Percentiles rank a stretch among this genome's conserved stretches.
Evolutionary conservation across 1,140 invertebrate species (phyloP).

Genomic region (Amyelois transitella): DNA sequence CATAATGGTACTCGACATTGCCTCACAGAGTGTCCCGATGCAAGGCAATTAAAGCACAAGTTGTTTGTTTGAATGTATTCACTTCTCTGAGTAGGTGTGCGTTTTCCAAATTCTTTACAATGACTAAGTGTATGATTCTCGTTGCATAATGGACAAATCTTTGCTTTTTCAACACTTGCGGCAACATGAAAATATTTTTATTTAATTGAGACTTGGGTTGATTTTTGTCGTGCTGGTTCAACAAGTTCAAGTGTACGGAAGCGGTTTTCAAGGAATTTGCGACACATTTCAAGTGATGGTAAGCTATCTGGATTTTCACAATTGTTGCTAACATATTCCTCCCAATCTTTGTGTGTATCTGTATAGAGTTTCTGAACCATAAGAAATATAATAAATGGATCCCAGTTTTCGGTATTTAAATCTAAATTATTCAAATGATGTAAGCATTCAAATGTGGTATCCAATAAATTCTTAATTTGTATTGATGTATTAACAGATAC

Average conservation of each 20-base stretch:
- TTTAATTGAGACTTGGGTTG: not conserved
- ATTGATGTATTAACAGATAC: constrained; percentile 12
- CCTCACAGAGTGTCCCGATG: too few relatives aligned
- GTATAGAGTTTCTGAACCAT: constrained; percentile 31
- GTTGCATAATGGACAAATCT: not conserved
- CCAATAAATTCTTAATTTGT: constrained; percentile 36
- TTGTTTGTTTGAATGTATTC: too few relatives aligned
- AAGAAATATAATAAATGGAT: constrained; percentile 34
- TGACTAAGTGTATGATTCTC: constrained; percentile 7
- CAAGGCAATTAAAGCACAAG: too few relatives aligned
- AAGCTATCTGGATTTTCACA: constrained; percentile 15
- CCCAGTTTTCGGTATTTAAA: constrained; percentile 33
- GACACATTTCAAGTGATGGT: constrained; percentile 13
- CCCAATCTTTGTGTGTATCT: constrained; percentile 26
- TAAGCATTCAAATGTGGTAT: constrained; percentile 37
- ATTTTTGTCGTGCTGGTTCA: not conserved
- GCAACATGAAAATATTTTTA: too few relatives aligned
- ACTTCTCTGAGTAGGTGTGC: too few relatives aligned
- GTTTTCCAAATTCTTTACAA: constrained; percentile 12
- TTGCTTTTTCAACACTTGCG: too few relatives aligned
- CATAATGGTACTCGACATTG: too few relatives aligned
- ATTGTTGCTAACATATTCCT: constrained; percentile 16
- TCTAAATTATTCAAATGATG: constrained; percentile 32
- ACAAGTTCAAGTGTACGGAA: constrained; percentile 23
- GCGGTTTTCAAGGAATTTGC: constrained; percentile 18